These are phyloP conservation scores for Drosophila ohnishii DNA, from an alignment of 1,140 invertebrate genomes.

Conservation along the genomic window DNA sequence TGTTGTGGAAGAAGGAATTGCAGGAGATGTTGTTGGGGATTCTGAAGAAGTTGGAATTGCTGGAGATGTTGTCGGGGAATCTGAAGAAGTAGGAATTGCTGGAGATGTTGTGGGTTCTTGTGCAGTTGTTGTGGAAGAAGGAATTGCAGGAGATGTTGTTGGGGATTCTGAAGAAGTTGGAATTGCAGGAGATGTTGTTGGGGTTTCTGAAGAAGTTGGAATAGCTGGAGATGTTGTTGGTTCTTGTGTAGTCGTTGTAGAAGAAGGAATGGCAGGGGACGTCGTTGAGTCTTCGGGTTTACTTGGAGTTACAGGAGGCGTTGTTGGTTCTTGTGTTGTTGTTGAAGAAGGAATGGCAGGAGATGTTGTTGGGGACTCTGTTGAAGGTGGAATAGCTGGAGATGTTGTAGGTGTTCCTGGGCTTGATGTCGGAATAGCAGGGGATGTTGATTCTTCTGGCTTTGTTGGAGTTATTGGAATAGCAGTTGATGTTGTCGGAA, in stretches of 20 bases:
- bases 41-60: too few relatives aligned
- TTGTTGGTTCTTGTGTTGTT: neutral
- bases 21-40: too few relatives aligned
- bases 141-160: constrained; percentile 5
- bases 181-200: neutral
- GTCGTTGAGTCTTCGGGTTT: neutral
- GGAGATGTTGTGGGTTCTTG: neutral
- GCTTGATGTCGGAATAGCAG: neutral
- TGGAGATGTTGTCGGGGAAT: neutral
- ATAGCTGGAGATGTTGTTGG: constrained; percentile 9
- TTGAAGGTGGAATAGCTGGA: neutral
- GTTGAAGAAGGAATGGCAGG: too few relatives aligned
- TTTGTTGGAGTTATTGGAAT: too few relatives aligned
- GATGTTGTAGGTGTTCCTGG: constrained; percentile 8
- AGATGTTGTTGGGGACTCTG: neutral
- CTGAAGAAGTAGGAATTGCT: neutral
- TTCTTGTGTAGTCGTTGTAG: neutral
- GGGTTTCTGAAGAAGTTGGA: neutral
- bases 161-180: neutral
- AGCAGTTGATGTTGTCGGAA: neutral
- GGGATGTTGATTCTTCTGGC: too few relatives aligned
- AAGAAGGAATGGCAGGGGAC: neutral
- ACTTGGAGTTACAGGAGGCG: neutral
- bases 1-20: too few relatives aligned
- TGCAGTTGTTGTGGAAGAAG: neutral